phyloP scores from a whole-genome alignment of 2,888 invertebrate species.

The Eupithecia abbreviata region DNA sequence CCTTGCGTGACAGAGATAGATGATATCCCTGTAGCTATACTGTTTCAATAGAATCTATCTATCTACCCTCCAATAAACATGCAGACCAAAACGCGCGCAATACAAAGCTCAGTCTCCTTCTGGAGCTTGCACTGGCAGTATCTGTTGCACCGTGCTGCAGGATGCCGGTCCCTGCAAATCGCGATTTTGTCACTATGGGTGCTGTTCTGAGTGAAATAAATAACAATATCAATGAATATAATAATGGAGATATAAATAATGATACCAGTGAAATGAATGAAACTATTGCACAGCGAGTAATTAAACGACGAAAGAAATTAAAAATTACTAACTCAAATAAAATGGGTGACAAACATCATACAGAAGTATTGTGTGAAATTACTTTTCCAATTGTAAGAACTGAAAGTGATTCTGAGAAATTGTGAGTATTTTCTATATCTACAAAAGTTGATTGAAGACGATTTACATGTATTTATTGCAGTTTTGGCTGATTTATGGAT shows the following conservation, averaged over 20 bases:
- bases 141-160: background rate
- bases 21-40: background rate
- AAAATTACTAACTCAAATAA: background rate
- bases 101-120: background rate
- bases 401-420: too few species aligned
- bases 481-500: too few species aligned
- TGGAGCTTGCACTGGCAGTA: background rate
- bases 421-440: too few species aligned
- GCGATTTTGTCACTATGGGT: background rate
- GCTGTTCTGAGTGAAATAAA: background rate
- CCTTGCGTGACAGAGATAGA: slow-evolving; percentile 14
- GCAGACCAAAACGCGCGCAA: background rate
- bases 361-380: too few species aligned
- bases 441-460: too few species aligned
- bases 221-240: background rate
- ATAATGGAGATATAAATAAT: too few species aligned
- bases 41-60: background rate
- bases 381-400: too few species aligned
- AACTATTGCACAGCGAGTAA: background rate
- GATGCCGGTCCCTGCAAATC: background rate
- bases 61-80: background rate
- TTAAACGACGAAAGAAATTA: background rate
- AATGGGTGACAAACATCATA: too few species aligned
- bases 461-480: too few species aligned
- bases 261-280: too few species aligned